Percentiles rank a stretch among this genome's conserved stretches.
Conservation (phyloP, 2,113 vertebrate genomes). For the Parus major region DNA sequence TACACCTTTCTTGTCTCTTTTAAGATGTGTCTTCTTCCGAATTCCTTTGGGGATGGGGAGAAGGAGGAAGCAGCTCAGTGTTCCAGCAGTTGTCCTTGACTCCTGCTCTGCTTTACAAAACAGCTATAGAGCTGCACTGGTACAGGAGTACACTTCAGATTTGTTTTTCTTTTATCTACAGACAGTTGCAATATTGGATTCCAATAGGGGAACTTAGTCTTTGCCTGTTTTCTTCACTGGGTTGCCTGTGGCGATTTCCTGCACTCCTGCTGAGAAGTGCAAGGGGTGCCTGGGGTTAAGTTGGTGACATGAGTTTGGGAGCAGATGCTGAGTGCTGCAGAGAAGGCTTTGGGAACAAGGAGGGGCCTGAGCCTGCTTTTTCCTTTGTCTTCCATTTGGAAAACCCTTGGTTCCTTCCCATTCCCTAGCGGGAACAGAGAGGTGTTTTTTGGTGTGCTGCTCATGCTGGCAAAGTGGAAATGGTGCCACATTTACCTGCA, state of each 20-base stretch:
- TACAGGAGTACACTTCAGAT: neutral
- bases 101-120: neutral
- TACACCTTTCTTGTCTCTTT: neutral
- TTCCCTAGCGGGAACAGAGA: neutral
- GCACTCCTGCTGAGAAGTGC: neutral
- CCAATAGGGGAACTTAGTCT: neutral
- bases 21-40: neutral
- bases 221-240: neutral
- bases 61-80: neutral
- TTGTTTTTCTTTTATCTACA: neutral
- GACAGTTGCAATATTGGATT: neutral
- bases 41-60: neutral
- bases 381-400: neutral
- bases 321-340: neutral
- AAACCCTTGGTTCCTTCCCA: neutral
- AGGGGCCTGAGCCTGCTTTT: neutral
- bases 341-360: neutral
- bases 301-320: neutral
- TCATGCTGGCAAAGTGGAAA: neutral
- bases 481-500: neutral
- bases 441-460: neutral
- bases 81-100: neutral
- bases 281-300: neutral
- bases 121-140: neutral
- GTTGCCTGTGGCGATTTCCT: neutral